Conservation (phyloP, 2,888 invertebrate genomes). For the Metopia argyrocephala region DNA sequence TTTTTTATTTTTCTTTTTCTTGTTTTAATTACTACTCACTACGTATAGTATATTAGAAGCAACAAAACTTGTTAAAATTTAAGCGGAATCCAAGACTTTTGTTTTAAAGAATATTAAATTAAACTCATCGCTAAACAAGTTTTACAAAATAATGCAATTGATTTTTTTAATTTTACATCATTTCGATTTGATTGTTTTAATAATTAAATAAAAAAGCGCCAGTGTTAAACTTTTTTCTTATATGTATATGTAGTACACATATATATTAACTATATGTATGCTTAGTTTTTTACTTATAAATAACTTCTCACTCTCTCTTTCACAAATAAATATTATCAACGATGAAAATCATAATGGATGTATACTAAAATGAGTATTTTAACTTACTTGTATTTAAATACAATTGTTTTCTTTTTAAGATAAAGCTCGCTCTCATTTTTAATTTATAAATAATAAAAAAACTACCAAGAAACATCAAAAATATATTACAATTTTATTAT, state of each 20-base stretch:
- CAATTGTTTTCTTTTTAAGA: slow-evolving; percentile 30
- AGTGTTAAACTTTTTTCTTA: slow-evolving; percentile 44
- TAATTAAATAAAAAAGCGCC: slow-evolving; percentile 31
- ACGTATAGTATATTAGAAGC: slow-evolving; percentile 2
- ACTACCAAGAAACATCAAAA: slow-evolving; percentile 41
- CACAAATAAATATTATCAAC: neutral
- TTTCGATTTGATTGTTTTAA: neutral
- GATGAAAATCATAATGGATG: neutral
- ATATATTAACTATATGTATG: slow-evolving; percentile 11
- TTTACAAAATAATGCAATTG: no score
- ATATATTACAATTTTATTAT: slow-evolving; percentile 56
- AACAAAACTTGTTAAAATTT: slow-evolving; percentile 17
- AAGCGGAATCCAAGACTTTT: slow-evolving; percentile 37
- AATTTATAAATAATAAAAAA: slow-evolving; percentile 25
- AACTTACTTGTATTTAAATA: neutral
- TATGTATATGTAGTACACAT: slow-evolving; percentile 41
- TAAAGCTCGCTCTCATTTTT: slow-evolving; percentile 60
- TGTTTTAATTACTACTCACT: slow-evolving; percentile 18
- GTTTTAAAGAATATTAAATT: slow-evolving; percentile 7
- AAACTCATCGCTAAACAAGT: no score
- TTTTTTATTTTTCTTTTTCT: slow-evolving; percentile 25
- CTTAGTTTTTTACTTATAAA: slow-evolving; percentile 17
- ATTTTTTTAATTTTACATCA: no score
- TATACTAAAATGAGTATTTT: slow-evolving; percentile 3
- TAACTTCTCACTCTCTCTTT: slow-evolving; percentile 23